These are phyloP conservation scores for Ischnura elegans DNA, from an alignment of 2,888 invertebrate species.

Conservation along the genomic window DNA sequence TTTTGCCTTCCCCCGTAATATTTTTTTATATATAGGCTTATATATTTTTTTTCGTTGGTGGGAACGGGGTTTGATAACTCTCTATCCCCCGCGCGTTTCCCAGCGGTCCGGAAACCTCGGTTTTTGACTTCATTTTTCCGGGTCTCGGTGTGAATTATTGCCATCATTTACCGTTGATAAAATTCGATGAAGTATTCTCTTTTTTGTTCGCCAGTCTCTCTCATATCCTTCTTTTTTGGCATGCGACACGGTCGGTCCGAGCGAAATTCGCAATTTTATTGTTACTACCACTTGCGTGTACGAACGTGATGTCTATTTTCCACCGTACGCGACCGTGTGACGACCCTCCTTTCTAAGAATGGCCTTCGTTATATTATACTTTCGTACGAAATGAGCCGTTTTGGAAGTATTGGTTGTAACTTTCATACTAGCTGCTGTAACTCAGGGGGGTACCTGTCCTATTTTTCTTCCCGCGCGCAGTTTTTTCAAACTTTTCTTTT, in stretches of 20 bases:
- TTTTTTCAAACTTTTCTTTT: not conserved
- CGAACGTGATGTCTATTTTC: not conserved
- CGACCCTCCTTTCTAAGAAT: not conserved
- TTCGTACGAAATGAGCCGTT: not conserved
- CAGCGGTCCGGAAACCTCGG: conserved; percentile 2
- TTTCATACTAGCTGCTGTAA: not conserved
- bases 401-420: not conserved
- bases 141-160: not conserved
- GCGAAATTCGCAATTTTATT: not conserved
- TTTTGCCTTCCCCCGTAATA: not conserved
- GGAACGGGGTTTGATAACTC: not conserved
- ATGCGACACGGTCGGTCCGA: not conserved
- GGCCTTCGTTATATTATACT: not conserved
- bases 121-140: conserved; percentile 38
- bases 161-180: conserved; percentile 34
- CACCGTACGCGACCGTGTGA: not conserved
- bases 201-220: not conserved
- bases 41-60: not conserved
- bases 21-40: not conserved
- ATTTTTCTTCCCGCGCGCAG: not conserved
- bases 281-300: not conserved
- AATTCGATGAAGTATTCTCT: not conserved
- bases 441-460: not conserved
- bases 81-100: not conserved
- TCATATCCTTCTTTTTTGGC: not conserved